These are phyloP conservation scores for Pyralis farinalis DNA, from an alignment of 2,888 invertebrate species.

Conservation along the genomic window DNA sequence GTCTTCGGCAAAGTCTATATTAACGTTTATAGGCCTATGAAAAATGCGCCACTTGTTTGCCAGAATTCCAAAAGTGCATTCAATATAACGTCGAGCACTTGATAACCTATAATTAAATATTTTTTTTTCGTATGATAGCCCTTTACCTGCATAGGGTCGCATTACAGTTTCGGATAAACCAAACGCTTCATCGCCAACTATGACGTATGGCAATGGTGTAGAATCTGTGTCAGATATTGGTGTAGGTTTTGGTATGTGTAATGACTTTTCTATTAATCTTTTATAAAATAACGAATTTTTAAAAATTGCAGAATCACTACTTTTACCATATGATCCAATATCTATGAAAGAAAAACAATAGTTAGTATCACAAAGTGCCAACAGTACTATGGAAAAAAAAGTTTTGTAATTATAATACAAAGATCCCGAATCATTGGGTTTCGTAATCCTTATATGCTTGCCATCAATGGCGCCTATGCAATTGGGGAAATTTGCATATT, in stretches of 20 bases:
- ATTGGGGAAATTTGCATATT: slow-evolving; percentile 30
- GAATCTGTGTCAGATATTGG: slow-evolving; percentile 3
- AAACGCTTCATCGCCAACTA: slow-evolving; percentile 18
- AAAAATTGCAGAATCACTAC: slow-evolving; percentile 16
- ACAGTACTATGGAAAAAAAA: slow-evolving; percentile 14
- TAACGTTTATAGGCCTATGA: too few relatives aligned
- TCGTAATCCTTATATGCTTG: slow-evolving; percentile 20
- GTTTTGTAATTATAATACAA: slow-evolving; percentile 14
- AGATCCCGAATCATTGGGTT: slow-evolving; percentile 18
- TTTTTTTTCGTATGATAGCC: slow-evolving; percentile 12
- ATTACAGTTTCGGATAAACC: slow-evolving; percentile 10
- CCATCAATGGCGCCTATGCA: slow-evolving; percentile 28
- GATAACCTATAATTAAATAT: slow-evolving; percentile 17
- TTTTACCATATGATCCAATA: slow-evolving; percentile 18
- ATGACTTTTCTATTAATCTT: slow-evolving; percentile 1
- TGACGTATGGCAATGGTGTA: slow-evolving; percentile 10
- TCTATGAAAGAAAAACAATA: slow-evolving; percentile 11
- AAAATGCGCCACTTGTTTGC: too few relatives aligned
- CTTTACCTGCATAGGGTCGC: slow-evolving; percentile 15
- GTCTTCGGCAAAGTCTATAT: too few relatives aligned
- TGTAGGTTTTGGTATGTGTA: slow-evolving; percentile 10
- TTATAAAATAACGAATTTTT: slow-evolving; percentile 11
- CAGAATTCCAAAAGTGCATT: too few relatives aligned
- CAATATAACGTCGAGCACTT: too few relatives aligned
- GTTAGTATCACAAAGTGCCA: slow-evolving; percentile 10